A percentile compares a stretch with the other conserved stretches of the same genome.
Evolutionary conservation across 2,113 vertebrate genomes (phyloP).

Genomic region (Cinclus mexicanus): DNA sequence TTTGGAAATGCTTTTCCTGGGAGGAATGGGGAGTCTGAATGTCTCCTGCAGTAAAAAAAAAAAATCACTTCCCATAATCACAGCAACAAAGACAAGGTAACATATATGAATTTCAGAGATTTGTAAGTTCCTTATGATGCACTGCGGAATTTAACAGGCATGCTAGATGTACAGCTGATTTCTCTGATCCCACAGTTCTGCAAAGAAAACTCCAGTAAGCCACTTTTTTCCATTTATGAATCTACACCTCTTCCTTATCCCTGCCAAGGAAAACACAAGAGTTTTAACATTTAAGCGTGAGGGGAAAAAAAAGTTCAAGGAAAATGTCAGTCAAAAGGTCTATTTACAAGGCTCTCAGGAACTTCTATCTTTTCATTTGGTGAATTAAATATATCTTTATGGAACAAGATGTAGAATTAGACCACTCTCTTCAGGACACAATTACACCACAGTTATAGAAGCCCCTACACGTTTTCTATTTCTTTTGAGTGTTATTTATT

Average conservation of each 20-base stretch:
- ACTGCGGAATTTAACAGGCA: background rate
- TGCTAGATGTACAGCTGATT: background rate
- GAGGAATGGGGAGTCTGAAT: background rate
- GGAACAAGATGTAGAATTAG: background rate
- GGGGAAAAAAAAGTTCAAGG: background rate
- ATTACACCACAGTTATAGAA: background rate
- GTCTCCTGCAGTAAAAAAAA: background rate
- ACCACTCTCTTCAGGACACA: background rate
- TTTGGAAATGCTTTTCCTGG: constrained; percentile 1
- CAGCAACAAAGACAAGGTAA: background rate
- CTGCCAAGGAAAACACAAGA: background rate
- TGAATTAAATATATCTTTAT: background rate
- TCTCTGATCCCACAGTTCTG: background rate
- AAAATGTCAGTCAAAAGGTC: background rate
- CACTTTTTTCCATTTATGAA: background rate
- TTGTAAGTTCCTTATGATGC: background rate
- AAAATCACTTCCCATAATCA: background rate
- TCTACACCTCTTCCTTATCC: background rate
- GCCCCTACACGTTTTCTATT: background rate
- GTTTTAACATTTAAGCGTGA: background rate
- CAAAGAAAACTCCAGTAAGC: background rate
- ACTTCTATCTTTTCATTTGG: background rate
- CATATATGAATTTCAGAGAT: background rate
- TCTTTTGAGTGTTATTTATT: background rate
- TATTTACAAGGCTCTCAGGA: background rate